Conservation (phyloP, 2,888 invertebrate species). For the Tetragnatha montana region DNA sequence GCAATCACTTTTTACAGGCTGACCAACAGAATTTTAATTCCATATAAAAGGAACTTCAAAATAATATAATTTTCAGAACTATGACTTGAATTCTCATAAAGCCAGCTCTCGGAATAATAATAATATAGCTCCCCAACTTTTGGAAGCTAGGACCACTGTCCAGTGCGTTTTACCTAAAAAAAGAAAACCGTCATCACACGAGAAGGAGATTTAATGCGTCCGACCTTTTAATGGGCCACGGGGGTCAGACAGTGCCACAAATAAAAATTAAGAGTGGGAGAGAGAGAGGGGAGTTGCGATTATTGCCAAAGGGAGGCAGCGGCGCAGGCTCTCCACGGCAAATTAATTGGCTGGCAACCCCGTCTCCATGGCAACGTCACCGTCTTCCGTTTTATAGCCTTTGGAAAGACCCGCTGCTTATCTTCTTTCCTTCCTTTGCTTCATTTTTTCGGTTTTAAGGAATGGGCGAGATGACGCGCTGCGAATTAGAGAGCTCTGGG, state of each 20-base stretch:
- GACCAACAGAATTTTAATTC: no score
- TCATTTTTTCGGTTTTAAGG: conserved; percentile 56
- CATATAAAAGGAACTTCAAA: no score
- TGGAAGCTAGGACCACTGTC: no score
- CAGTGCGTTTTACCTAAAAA: no score
- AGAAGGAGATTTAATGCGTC: neutral
- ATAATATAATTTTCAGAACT: no score
- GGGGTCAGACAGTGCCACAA: conserved; percentile 67
- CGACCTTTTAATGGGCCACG: conserved; percentile 63
- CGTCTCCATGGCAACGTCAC: conserved; percentile 65
- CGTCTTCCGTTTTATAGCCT: conserved; percentile 68
- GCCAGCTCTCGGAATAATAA: no score
- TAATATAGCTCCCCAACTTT: no score
- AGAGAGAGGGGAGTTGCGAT: conserved; percentile 51
- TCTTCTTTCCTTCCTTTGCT: conserved; percentile 56
- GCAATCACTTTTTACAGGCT: no score
- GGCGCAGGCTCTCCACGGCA: conserved; percentile 60
- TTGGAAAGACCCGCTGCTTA: conserved; percentile 66
- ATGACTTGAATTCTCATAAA: no score
- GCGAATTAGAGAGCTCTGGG: conserved; percentile 68
- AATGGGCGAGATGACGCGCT: conserved; percentile 66
- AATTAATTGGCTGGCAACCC: conserved; percentile 70
- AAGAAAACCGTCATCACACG: no score
- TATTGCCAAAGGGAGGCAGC: conserved; percentile 58
- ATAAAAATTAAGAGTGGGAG: conserved; percentile 68